Evolutionary conservation across 2,888 invertebrate genomes (phyloP).

Genomic region (Tillus elongatus): DNA sequence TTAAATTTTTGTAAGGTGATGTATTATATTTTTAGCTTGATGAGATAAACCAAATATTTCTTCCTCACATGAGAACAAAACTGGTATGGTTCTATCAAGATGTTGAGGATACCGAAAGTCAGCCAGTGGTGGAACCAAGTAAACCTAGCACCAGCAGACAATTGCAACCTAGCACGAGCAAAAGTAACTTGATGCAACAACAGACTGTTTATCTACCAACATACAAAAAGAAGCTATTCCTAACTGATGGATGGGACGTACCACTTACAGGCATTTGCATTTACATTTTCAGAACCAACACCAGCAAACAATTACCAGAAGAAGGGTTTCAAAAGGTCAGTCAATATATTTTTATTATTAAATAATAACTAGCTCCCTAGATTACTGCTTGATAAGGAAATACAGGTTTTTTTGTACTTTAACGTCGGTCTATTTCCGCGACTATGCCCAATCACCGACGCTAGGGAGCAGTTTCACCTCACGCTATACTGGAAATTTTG

Average conservation of each 20-base stretch:
- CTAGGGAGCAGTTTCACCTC: too few relatives aligned
- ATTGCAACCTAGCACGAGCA: conserved; percentile 34
- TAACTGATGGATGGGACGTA: conserved; percentile 78
- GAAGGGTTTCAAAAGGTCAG: conserved; percentile 82
- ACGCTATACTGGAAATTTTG: too few relatives aligned
- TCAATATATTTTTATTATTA: too few relatives aligned
- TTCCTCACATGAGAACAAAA: conserved; percentile 77
- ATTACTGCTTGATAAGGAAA: too few relatives aligned
- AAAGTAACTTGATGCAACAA: conserved; percentile 40
- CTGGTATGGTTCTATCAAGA: conserved; percentile 86
- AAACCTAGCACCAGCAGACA: conserved; percentile 34
- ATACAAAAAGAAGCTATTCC: conserved; percentile 66
- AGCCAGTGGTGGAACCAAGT: conserved; percentile 29
- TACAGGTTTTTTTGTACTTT: too few relatives aligned
- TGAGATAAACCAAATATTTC: conserved; percentile 78
- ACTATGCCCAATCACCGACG: too few relatives aligned
- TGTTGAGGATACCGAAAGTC: conserved; percentile 56
- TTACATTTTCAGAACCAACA: conserved; percentile 77
- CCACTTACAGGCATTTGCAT: conserved; percentile 75
- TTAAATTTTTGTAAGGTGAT: too few relatives aligned
- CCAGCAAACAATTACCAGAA: conserved; percentile 76
- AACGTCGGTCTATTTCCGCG: too few relatives aligned
- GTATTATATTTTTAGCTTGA: conserved; percentile 66
- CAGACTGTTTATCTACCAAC: conserved; percentile 38
- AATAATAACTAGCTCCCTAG: too few relatives aligned